Evolutionary conservation across 2,113 vertebrate species (phyloP).

Genomic region (Microtus oregoni): DNA sequence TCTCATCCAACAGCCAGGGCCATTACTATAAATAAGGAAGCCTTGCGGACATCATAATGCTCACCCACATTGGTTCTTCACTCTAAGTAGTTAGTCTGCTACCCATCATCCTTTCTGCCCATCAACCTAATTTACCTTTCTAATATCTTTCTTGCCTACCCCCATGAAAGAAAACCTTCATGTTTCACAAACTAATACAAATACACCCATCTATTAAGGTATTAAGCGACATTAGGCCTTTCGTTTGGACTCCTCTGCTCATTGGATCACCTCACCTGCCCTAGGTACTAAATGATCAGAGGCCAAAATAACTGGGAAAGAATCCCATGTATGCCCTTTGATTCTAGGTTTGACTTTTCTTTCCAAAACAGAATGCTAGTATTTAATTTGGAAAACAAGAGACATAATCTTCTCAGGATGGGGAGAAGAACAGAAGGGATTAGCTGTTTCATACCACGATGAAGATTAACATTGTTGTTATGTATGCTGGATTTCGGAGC

Average conservation of each 20-base stretch:
- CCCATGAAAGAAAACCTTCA: neutral
- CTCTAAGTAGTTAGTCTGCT: neutral
- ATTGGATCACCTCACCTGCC: neutral
- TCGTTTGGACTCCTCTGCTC: neutral
- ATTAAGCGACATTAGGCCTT: neutral
- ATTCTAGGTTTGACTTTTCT: neutral
- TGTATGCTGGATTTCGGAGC: neutral
- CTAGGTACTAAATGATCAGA: neutral
- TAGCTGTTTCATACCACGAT: neutral
- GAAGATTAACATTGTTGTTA: slow-evolving; percentile 29
- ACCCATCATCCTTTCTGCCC: neutral
- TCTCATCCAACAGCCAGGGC: neutral
- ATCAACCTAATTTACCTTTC: neutral
- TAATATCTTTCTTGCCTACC: neutral
- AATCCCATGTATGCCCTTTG: neutral
- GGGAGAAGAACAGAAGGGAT: neutral
- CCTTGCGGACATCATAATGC: rapidly evolving
- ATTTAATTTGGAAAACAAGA: slow-evolving; percentile 53
- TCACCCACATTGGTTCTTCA: neutral
- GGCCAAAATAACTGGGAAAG: neutral
- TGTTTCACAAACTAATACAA: neutral
- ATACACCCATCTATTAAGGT: neutral
- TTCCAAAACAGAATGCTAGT: neutral
- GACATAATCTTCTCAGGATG: neutral
- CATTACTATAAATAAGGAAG: neutral